Base-by-base conservation (phyloP, 2,797 vertebrate genomes). In the Basileuterus tristriatus region DNA sequence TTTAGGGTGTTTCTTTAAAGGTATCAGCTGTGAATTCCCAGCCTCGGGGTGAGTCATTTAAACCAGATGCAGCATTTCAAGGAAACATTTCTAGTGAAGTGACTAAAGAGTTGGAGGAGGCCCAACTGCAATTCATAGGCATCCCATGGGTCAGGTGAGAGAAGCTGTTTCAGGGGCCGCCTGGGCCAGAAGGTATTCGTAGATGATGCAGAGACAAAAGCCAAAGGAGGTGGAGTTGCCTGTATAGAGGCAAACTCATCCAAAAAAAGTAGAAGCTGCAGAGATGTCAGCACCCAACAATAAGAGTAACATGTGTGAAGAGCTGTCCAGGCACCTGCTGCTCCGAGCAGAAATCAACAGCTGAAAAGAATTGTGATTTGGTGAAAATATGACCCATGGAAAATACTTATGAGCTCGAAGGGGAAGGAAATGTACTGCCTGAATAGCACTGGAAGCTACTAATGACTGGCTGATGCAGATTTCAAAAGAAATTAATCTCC, bases 11-110 rank as follows among this genome's bases (percentile, higher is more conserved):
- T 89, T 94, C 92, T 76, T 69, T 32, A 32, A 88, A 94, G 70
- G 44, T 67, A 90, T 93, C 93, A 93, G 74, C 86, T 93, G 90
- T 95, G 83, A 94, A 90, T 87, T 92, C 67, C 80, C 77, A 93
- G 88, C 92, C 80, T 84, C 5, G 0, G 83, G 37, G 81, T 95
- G 90, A 95, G 59, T 87, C 63, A 89, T 58, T 87, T 74, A 78
- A 82, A 80, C 71, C 60, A 95, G 83, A 93, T 90, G 83, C 41
- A 72, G 63, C 52, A 79, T 84, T 95, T 93, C 74, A 94, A 96
- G 86, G 78, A 90, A 92, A 56, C 37, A 46, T 74, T 92, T 75
- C 80, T 76, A 74, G 26, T 90, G 67, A 94, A 75, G 83, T 81
- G 83, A 95, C 67, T 90, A 41, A 94, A 90, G 44, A 76, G 56